phyloP scores from a whole-genome alignment of 1,140 invertebrate species.

The Papilio xuthus region DNA sequence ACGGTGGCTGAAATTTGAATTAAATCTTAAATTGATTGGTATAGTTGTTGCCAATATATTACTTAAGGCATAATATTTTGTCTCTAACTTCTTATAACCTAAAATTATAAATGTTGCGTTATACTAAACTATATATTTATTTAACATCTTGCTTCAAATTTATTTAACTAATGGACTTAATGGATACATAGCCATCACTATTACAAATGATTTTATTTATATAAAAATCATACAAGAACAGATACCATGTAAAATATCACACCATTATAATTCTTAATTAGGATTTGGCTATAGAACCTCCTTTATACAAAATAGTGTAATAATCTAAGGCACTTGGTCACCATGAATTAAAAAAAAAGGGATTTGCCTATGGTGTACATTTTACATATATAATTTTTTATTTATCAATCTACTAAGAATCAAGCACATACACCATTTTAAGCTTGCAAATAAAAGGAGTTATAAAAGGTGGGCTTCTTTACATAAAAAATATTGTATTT shows the following conservation, averaged over 20 bases:
- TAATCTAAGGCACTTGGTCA: slow-evolving; percentile 1
- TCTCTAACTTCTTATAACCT: neutral
- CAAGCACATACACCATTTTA: neutral
- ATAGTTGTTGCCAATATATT: neutral
- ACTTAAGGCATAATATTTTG: neutral
- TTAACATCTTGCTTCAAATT: neutral
- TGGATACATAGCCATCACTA: neutral
- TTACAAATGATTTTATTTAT: neutral
- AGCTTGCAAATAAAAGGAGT: neutral
- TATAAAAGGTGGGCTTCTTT: neutral
- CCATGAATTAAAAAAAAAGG: neutral
- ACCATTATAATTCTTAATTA: neutral
- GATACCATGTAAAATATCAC: neutral
- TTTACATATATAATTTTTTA: neutral
- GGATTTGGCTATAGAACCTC: neutral
- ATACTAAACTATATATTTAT: neutral
- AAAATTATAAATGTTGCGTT: neutral
- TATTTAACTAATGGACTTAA: neutral
- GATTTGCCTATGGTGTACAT: neutral
- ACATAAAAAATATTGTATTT: neutral
- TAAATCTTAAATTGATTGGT: neutral
- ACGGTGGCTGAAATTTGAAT: neutral
- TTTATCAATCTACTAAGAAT: neutral
- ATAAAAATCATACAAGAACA: neutral
- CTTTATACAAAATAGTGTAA: neutral